These are phyloP conservation scores for Zenarchopterus dispar DNA, from an alignment of 2,797 vertebrate genomes.

Conservation along the genomic window DNA sequence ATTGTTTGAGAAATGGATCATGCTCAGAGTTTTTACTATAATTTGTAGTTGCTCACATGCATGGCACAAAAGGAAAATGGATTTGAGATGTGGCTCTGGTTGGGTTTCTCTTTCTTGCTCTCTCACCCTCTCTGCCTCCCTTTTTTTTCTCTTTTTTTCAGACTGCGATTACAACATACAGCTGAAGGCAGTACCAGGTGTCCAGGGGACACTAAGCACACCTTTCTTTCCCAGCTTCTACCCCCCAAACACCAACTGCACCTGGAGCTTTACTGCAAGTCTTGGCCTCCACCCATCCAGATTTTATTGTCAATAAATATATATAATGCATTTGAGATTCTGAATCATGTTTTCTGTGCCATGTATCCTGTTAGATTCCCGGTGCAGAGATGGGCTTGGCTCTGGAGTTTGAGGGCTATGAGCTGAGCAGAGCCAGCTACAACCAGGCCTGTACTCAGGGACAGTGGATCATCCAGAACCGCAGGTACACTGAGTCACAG, in stretches of 20 bases:
- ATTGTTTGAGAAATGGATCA: too few species aligned
- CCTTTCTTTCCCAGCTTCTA: conserved; percentile 95
- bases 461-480: conserved; percentile 91
- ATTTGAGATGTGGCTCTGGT: neutral
- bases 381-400: conserved; percentile 84
- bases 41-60: neutral
- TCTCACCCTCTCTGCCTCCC: neutral
- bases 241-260: conserved; percentile 89
- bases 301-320: neutral
- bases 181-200: conserved; percentile 73
- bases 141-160: conserved; percentile 48
- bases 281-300: neutral
- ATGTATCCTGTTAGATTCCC: conserved; percentile 82
- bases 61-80: too few species aligned
- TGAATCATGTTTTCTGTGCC: neutral
- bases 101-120: neutral
- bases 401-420: conserved; percentile 90
- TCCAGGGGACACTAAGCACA: conserved; percentile 86
- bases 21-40: too few species aligned
- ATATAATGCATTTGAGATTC: neutral
- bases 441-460: conserved; percentile 89
- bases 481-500: conserved; percentile 77
- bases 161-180: conserved; percentile 84
- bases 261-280: conserved; percentile 90
- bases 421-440: conserved; percentile 84